Conservation (phyloP, 2,888 invertebrate genomes). For the Odiellus spinosus region DNA sequence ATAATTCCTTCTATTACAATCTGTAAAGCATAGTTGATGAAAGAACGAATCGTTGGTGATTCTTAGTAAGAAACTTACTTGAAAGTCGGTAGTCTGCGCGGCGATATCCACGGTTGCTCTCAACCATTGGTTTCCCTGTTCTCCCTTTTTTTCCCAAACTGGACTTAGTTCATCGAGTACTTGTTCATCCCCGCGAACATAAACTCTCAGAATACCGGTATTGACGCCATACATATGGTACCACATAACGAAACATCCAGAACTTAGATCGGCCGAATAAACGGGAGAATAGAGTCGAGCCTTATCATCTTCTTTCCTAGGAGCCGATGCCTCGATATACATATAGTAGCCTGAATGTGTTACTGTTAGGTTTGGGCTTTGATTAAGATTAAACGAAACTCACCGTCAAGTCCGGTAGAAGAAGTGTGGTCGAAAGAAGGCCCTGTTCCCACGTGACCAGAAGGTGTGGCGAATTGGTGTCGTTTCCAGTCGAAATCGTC, state of each 20-base stretch:
- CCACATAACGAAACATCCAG: constrained; percentile 49
- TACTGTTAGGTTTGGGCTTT: too few relatives aligned
- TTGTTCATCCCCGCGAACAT: constrained; percentile 22
- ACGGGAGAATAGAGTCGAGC: constrained; percentile 58
- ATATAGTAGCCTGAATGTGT: constrained; percentile 62
- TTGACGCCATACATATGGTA: constrained; percentile 56
- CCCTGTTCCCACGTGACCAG: constrained; percentile 48
- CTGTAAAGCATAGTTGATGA: constrained; percentile 31
- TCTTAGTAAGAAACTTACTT: constrained; percentile 5
- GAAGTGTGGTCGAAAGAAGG: constrained; percentile 60
- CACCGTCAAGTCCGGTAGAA: constrained; percentile 38
- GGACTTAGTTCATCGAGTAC: constrained; percentile 28
- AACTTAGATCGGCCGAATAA: constrained; percentile 34
- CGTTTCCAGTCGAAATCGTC: constrained; percentile 55
- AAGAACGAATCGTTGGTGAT: neutral
- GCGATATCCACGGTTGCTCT: constrained; percentile 35
- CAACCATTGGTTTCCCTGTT: constrained; percentile 54
- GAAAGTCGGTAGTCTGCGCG: constrained; percentile 33
- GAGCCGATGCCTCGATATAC: constrained; percentile 58
- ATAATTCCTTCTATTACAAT: constrained; percentile 58
- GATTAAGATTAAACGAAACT: too few relatives aligned
- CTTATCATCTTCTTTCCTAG: constrained; percentile 42
- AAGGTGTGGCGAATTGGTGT: constrained; percentile 45
- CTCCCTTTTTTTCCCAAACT: constrained; percentile 46
- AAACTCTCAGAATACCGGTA: constrained; percentile 32